These are phyloP conservation scores for Acanthopleura granulata DNA, from an alignment of 2,888 invertebrate genomes.

Conservation along the genomic window DNA sequence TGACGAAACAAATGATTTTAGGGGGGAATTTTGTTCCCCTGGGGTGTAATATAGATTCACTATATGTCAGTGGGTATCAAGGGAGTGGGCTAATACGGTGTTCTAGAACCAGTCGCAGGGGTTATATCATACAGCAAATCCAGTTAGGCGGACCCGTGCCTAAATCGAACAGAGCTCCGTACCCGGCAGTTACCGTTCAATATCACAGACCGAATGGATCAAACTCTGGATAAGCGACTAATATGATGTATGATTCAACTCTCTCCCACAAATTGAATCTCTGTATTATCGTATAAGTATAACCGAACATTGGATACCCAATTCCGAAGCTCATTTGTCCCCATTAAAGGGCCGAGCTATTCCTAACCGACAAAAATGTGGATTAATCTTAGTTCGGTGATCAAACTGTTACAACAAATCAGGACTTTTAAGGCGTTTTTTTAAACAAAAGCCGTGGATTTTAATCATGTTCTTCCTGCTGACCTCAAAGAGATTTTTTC, in stretches of 20 bases:
- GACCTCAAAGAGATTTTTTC: too few species aligned
- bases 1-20: constrained; percentile 20
- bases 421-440: too few species aligned
- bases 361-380: too few species aligned
- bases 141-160: not conserved
- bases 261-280: not conserved
- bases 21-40: constrained; percentile 11
- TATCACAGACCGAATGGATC: constrained; percentile 16
- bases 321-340: too few species aligned
- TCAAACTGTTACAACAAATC: too few species aligned
- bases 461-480: too few species aligned
- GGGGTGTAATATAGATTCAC: constrained; percentile 17
- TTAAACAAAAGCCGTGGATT: too few species aligned
- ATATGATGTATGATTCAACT: constrained; percentile 1
- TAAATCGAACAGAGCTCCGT: constrained; percentile 1
- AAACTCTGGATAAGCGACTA: not conserved
- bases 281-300: not conserved
- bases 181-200: not conserved
- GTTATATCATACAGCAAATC: constrained; percentile 11
- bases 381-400: too few species aligned
- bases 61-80: constrained; percentile 14
- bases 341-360: too few species aligned
- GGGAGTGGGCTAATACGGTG: not conserved
- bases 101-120: not conserved
- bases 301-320: not conserved